Evolutionary conservation across 2,888 invertebrate species (phyloP), one percentile per base, ranked within the genome.

Genomic region (Catocala fraxini): DNA sequence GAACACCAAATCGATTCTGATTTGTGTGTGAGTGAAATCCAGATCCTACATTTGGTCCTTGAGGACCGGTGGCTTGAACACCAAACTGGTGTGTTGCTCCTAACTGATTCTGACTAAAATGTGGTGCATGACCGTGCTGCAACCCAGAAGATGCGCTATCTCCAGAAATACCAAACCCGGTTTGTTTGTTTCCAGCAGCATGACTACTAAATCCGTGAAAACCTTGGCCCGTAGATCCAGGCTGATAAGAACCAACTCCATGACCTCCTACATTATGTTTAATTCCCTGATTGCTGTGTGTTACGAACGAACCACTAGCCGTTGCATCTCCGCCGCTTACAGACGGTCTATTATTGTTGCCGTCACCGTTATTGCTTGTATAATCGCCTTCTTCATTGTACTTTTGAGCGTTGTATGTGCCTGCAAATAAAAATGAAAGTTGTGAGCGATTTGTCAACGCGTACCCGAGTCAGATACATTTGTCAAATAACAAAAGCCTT

Each of bases 341-440:
- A 80, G 81, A 80, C 65, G 83, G 86, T 73, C 75, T 81, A 55
- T 72, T 75, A 81, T 89, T 89, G 83, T 87, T 83, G 77, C 80
- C 82, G 51, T 75, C 82, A 70, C 71, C 80, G 68, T 82, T 85
- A 73, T 61, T 67, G 62, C 78, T 84, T 70, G 86, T 80, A 82
- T 90, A 88, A 87, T 90, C 89, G 72, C 85, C 82, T 72, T 81
- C 90, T 48, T 83, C 80, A 89, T 93, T 93, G 87, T 93, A 90
- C 75, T 90, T 92, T 77, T 88, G 85, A 68, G 90, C 86, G 68
- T 92, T 88, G 84, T 93, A 93, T 65, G 92, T 90, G 86, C 93
- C 94, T 94, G 92, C 80, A 90, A 93, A 89, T 89, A 88, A 91
- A 92, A 93, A 92, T 71, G 92, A 93, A 93, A 94, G 92, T 90